Percentiles rank a stretch among this genome's conserved stretches.
Conservation (phyloP, 2,888 invertebrate genomes). For the Steinernema scapterisci region DNA sequence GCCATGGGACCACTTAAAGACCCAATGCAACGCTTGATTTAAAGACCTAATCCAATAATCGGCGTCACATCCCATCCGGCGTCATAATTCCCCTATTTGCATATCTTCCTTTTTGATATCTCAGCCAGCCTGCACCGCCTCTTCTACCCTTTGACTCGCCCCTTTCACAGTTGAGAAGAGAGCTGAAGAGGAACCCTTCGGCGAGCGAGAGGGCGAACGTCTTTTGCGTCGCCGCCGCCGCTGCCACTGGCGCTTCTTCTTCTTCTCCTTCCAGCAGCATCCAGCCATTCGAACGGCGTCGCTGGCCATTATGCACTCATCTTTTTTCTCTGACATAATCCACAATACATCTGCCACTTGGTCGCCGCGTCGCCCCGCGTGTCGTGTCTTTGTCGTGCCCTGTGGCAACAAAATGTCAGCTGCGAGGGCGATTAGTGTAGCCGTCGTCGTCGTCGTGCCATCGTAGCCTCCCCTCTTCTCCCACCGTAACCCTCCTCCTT, state of each 20-base stretch:
- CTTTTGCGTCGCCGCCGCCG: no score
- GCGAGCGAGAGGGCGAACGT: not conserved
- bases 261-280: no score
- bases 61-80: no score
- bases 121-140: not conserved
- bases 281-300: conserved; percentile 16
- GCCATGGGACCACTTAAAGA: no score
- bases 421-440: conserved; percentile 30
- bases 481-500: conserved; percentile 13
- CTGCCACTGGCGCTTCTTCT: not conserved
- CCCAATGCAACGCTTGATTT: no score
- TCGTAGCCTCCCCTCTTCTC: not conserved
- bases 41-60: no score
- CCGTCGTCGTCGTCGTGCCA: not conserved
- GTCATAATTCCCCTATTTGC: conserved; percentile 11
- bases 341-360: conserved; percentile 19
- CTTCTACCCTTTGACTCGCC: not conserved
- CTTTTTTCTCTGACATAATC: conserved; percentile 28
- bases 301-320: conserved; percentile 24
- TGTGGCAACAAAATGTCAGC: conserved; percentile 32
- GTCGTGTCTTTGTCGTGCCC: conserved; percentile 4
- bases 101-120: not conserved
- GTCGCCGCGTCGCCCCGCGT: not conserved
- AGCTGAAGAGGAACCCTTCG: no score
- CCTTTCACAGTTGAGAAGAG: no score